These are phyloP conservation scores for Azorinus chamasolen DNA, from an alignment of 2,888 invertebrate genomes.

Conservation along the genomic window DNA sequence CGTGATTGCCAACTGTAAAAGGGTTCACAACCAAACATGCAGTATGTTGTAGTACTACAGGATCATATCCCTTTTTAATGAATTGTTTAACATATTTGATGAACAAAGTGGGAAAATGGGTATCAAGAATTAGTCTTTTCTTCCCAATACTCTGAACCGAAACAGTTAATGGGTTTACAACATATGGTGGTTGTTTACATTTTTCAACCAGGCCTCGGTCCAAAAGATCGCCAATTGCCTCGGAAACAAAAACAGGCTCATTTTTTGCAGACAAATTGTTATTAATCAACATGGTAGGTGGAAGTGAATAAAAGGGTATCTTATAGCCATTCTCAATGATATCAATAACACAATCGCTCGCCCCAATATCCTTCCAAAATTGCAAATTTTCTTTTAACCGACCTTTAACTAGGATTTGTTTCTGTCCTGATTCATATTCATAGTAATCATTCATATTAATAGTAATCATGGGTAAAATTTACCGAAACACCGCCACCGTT, in stretches of 20 bases:
- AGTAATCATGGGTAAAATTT: constrained; percentile 34
- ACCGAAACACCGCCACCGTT: no score
- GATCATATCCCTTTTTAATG: no score
- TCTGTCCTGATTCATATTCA: constrained; percentile 49
- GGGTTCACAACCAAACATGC: no score
- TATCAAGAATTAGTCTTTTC: constrained; percentile 19
- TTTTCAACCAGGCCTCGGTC: constrained; percentile 13
- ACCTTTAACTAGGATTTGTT: constrained; percentile 41
- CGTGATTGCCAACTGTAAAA: no score
- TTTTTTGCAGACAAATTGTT: constrained; percentile 20
- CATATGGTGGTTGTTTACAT: not conserved
- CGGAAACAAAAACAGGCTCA: constrained; percentile 9
- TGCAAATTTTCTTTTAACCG: constrained; percentile 29
- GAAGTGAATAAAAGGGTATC: constrained; percentile 24
- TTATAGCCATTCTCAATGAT: constrained; percentile 28
- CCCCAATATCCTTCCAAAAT: constrained; percentile 28
- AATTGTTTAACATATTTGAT: no score
- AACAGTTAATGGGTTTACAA: constrained; percentile 19
- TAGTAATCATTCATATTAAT: constrained; percentile 48
- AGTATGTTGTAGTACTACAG: no score
- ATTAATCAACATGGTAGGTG: not conserved
- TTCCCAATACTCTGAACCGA: constrained; percentile 18
- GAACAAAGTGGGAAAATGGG: no score
- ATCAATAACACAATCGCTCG: constrained; percentile 24
- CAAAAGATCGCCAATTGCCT: constrained; percentile 10